Percentiles rank a stretch among this genome's conserved stretches.
These are phyloP conservation scores for Empidonax traillii DNA, from an alignment of 2,113 vertebrate species.

Conservation along the genomic window DNA sequence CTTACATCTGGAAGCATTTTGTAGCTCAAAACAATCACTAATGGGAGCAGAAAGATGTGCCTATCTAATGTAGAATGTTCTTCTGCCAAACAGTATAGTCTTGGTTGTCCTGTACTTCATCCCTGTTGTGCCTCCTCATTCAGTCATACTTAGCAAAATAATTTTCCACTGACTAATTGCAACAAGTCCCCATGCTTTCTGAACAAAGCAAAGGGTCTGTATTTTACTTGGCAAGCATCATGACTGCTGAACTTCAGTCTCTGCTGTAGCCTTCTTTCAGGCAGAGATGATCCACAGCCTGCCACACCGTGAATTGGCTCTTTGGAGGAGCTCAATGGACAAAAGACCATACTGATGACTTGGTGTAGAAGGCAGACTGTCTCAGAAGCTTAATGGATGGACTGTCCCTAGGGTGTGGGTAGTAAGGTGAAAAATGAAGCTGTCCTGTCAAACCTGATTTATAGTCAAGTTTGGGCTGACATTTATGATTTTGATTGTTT, in stretches of 20 bases:
- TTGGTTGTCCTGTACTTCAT: neutral
- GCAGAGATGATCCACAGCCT: neutral
- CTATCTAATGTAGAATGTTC: neutral
- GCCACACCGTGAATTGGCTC: fast-evolving
- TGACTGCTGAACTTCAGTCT: neutral
- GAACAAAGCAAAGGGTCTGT: neutral
- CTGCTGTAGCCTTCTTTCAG: neutral
- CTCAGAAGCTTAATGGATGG: neutral
- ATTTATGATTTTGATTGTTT: neutral
- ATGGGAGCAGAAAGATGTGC: neutral
- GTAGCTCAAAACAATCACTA: neutral
- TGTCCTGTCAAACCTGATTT: neutral
- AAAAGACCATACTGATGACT: neutral
- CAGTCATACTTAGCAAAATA: neutral
- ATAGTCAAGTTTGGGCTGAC: neutral
- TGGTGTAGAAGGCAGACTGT: neutral
- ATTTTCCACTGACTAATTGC: neutral
- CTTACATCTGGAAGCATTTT: neutral
- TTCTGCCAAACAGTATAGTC: neutral
- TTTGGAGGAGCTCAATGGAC: neutral
- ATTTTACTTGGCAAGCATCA: neutral
- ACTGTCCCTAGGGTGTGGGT: too few relatives aligned
- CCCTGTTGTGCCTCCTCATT: neutral
- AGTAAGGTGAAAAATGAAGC: neutral
- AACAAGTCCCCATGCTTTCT: neutral